Evolutionary conservation across 1,140 invertebrate species (phyloP).

Genomic region (Sarcophaga bullata): DNA sequence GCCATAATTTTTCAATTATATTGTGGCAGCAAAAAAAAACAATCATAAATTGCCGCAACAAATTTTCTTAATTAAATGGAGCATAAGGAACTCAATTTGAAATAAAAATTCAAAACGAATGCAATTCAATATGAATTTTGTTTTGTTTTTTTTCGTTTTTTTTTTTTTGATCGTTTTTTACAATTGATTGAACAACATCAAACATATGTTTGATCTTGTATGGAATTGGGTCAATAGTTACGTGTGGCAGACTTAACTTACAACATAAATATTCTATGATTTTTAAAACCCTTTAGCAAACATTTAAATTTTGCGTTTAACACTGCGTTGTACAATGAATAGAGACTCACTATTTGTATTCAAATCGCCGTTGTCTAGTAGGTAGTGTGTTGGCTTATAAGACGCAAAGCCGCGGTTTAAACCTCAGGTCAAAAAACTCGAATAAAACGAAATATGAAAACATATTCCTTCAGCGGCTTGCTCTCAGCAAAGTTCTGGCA

Average conservation of each 20-base stretch:
- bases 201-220: background rate
- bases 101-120: background rate
- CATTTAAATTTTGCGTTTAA: too few species aligned
- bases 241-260: background rate
- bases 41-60: background rate
- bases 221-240: conserved; percentile 9
- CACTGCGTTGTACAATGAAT: too few species aligned
- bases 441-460: too few species aligned
- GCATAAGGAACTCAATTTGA: background rate
- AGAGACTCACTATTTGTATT: too few species aligned
- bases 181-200: background rate
- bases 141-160: background rate
- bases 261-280: too few species aligned
- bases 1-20: background rate
- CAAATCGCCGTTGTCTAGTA: too few species aligned
- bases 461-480: too few species aligned
- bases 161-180: background rate
- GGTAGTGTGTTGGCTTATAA: too few species aligned
- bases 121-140: background rate
- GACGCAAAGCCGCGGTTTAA: too few species aligned
- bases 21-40: background rate
- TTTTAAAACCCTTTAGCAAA: too few species aligned
- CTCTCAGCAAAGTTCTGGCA: too few species aligned
- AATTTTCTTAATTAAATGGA: conserved; percentile 4
- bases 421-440: too few species aligned